Conservation (phyloP, 2,113 vertebrate genomes). For the Eubucco bourcierii region DNA sequence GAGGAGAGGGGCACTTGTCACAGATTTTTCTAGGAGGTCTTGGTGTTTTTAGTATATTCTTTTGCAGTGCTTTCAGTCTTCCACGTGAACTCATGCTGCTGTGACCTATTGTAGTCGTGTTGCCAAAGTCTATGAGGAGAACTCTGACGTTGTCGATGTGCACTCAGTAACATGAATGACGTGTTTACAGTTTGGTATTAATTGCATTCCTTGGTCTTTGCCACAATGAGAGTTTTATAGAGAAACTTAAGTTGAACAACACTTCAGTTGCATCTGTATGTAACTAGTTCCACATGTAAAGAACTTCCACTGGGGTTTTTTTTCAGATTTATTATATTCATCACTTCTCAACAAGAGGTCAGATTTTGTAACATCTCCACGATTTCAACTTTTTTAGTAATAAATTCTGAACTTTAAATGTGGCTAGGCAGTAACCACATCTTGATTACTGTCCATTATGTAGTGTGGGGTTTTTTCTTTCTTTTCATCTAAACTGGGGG, state of each 20-base stretch:
- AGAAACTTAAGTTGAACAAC: constrained; percentile 52
- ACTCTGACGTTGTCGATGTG: constrained; percentile 67
- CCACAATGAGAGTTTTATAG: constrained; percentile 71
- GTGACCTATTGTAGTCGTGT: constrained; percentile 76
- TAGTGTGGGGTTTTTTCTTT: constrained; percentile 7
- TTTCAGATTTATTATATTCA: constrained; percentile 55
- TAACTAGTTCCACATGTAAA: constrained; percentile 42
- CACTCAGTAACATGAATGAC: constrained; percentile 59
- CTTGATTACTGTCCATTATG: constrained; percentile 43
- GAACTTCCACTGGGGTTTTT: constrained; percentile 52
- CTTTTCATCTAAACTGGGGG: constrained; percentile 46
- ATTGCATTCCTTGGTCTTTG: constrained; percentile 80
- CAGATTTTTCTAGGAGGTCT: constrained; percentile 69
- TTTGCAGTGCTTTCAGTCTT: constrained; percentile 79
- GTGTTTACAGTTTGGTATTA: constrained; percentile 78
- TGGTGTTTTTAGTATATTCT: constrained; percentile 69
- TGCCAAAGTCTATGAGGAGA: constrained; percentile 73
- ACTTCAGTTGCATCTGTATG: constrained; percentile 52
- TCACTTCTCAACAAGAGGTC: constrained; percentile 42
- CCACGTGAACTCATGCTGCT: constrained; percentile 77
- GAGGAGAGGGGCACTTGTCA: constrained; percentile 46
- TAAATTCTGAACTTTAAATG: constrained; percentile 30
- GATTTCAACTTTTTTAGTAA: constrained; percentile 56
- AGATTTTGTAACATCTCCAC: constrained; percentile 38
- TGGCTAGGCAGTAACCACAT: constrained; percentile 41